Conservation (phyloP, 2,888 invertebrate genomes). For the Ligdia adustata region DNA sequence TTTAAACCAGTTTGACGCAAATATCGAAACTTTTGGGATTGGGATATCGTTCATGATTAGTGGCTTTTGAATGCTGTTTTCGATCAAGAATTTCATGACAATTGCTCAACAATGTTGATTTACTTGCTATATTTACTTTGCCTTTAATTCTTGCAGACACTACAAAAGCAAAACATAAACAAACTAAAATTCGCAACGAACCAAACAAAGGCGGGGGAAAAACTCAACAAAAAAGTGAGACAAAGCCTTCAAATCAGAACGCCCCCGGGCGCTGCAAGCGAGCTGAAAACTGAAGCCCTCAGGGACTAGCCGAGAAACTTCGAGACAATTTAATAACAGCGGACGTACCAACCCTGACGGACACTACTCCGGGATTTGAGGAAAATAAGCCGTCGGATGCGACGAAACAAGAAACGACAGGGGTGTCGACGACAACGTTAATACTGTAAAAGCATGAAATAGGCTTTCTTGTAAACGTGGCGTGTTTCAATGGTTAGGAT, state of each 20-base stretch:
- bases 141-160: too few species aligned
- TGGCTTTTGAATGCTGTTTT: too few species aligned
- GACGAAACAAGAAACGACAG: conserved; percentile 4
- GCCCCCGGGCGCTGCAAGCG: conserved; percentile 12
- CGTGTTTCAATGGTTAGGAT: too few species aligned
- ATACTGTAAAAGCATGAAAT: conserved; percentile 11
- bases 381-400: conserved; percentile 10
- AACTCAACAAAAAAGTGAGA: conserved; percentile 4
- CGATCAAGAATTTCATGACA: too few species aligned
- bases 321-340: conserved; percentile 73
- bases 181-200: conserved; percentile 1
- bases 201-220: too few species aligned
- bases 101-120: too few species aligned
- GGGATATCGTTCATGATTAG: too few species aligned
- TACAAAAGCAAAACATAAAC: background rate
- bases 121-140: too few species aligned
- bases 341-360: conserved; percentile 39
- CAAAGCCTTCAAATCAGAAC: conserved; percentile 16
- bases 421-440: conserved; percentile 2
- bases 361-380: conserved; percentile 14
- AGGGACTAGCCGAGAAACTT: conserved; percentile 69
- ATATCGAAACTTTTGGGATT: too few species aligned
- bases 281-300: conserved; percentile 39
- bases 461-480: too few species aligned
- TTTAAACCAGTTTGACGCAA: too few species aligned